Base-by-base conservation (phyloP, 2,113 vertebrate species). In the Eudyptes chrysolophus region DNA sequence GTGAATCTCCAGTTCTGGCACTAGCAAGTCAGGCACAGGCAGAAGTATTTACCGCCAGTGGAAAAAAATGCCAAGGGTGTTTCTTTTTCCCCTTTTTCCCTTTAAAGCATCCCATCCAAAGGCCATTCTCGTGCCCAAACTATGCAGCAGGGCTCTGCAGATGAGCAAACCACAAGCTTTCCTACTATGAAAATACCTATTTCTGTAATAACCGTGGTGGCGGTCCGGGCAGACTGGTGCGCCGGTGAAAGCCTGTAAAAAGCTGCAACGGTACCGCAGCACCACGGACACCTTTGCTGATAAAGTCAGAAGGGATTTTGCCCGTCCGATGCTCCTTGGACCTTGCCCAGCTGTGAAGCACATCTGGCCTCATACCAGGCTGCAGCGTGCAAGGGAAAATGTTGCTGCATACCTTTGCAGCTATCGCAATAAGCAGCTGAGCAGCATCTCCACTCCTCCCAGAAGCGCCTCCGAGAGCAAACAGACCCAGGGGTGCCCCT, bases 391-490 rank as follows among this genome's bases (percentile, higher is more conserved):
- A 44, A 55, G 44, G 54, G 16, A 26, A 27, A 68, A 42, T 0
- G 2, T 4, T 10, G 38, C 44, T 34, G 61, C 19, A 11, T 1
- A 11, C 42, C 58, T 72, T 4, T 44, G 61, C 34, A 48, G 48
- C 75, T 18, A 22, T 1, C 32, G 46, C n/a, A 12, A 46, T 6
- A 25, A 25, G 64, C 0, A 4, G 51, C 68, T 10, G 22, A 46
- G 46, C n/a, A 34, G 58, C 70, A 36, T 3, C 52, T 32, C 75
- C 1, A 2, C 38, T 69, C 8, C 22, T n/a, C 32, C 9, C 15
- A 21, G 17, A 42, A 52, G 34, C 1, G 0, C 2, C 38, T 16
- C 7, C 1, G 6, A n/a, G 11, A n/a, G 22, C 21, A 1, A 44
- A 34, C 12, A 40, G 52, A n/a, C 2, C 11, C 15, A 0, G 21